Conservation (phyloP, 2,888 invertebrate genomes). For the Parelbella ahira region DNA sequence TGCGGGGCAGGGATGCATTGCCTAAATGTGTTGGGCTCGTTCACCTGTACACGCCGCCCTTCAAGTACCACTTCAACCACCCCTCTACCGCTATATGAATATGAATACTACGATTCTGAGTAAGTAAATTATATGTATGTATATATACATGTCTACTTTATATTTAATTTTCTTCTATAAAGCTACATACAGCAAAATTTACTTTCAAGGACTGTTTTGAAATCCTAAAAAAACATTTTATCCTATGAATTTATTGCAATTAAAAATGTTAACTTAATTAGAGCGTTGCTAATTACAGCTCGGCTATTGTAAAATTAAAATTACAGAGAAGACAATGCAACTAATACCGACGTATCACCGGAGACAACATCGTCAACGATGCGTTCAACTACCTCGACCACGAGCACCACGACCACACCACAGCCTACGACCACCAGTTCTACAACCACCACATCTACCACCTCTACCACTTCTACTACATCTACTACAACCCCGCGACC, state of each 20-base stretch:
- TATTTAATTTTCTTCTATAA: too few species aligned
- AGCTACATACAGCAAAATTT: too few species aligned
- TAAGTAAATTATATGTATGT: conserved; percentile 41
- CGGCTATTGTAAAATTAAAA: not conserved
- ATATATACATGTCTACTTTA: too few species aligned
- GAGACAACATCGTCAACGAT: conserved; percentile 25
- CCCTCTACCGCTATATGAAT: conserved; percentile 43
- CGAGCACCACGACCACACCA: conserved; percentile 32
- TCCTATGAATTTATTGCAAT: too few species aligned
- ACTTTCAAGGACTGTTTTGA: too few species aligned
- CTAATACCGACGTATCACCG: conserved; percentile 30
- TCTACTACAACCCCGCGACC: conserved; percentile 30
- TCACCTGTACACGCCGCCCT: conserved; percentile 84
- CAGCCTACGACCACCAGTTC: conserved; percentile 33
- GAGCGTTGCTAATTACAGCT: too few species aligned
- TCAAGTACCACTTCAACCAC: conserved; percentile 39
- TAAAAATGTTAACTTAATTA: too few species aligned
- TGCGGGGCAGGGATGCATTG: conserved; percentile 82
- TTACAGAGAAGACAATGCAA: conserved; percentile 48
- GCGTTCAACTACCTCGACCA: conserved; percentile 31
- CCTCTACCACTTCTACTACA: too few species aligned
- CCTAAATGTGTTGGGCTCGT: conserved; percentile 94
- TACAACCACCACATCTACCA: conserved; percentile 36
- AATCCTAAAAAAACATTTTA: too few species aligned
- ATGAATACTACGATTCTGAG: conserved; percentile 64